Evolutionary conservation across 2,113 vertebrate genomes (phyloP), one percentile per base, ranked within the genome.

Genomic region (Shinisaurus crocodilurus): DNA sequence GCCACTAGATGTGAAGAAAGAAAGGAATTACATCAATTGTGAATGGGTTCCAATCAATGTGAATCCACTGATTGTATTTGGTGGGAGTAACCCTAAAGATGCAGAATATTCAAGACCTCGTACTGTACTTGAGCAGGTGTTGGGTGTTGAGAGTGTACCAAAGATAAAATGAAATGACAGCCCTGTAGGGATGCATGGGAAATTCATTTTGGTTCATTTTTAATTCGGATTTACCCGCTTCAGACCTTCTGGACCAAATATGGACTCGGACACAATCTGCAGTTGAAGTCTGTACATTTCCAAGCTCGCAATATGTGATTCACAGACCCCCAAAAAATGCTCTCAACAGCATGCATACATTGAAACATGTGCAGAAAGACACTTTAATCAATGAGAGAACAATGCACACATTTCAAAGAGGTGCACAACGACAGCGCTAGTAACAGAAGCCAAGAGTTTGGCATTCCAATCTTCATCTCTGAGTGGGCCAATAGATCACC

Each of bases 381-480:
- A 20, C 60, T 15, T 63, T 23, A 20, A 63, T 63, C 60, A 20
- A 63, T 63, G 60, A 18, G 20, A 63, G 60, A 63, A 63, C 2
- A 63, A 20, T 63, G 60, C 20, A 23, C 12, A 20, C 60, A 63
- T 63, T 18, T 63, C 0, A 5, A 63, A 63, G 20, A 60, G 12
- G 3, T 60, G 57, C 57, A 60, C 57, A 34, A 5, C 37, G 6
- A 8, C 10, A 87, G 48, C 50, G 1, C 16, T 91, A 63, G 57
- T 7, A 50, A 15, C 3, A 43, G 18, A 0, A 1, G 29, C 37
- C 34, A 89, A 29, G 0, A 2, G 0, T 87, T 74, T 74, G 75
- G 3, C 29, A 82, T 89, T 92, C 83, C n/a, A 18, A 8, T 18
- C 76, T 88, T 88, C 34, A 82, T 2, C 77, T 92, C 82, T 3